These are phyloP conservation scores for Scalopus aquaticus DNA, from an alignment of 2,113 vertebrate species.

Conservation along the genomic window DNA sequence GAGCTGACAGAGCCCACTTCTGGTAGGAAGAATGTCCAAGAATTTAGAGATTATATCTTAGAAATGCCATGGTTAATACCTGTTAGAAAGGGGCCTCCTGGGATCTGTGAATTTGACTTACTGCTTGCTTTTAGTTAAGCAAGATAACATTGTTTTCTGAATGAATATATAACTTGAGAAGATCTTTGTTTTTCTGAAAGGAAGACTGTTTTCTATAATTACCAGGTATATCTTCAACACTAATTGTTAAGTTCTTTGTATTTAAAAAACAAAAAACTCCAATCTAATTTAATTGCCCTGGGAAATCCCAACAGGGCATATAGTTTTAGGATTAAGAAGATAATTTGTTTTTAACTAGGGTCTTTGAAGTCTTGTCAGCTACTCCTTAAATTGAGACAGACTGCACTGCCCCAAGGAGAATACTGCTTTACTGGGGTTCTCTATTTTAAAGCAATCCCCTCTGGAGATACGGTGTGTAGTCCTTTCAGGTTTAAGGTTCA, in stretches of 20 bases:
- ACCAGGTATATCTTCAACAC: background rate
- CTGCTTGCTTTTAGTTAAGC: background rate
- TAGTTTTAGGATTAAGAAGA: background rate
- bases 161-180: background rate
- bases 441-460: background rate
- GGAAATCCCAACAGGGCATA: background rate
- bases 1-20: background rate
- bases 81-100: background rate
- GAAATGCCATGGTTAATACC: background rate
- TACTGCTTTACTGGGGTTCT: background rate
- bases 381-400: conserved; percentile 3
- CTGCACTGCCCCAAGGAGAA: background rate
- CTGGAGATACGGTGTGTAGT: background rate
- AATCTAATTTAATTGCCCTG: background rate
- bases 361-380: conserved; percentile 31
- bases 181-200: background rate
- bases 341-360: background rate
- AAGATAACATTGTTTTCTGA: background rate
- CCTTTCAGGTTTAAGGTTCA: background rate
- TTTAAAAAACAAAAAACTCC: background rate
- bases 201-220: background rate
- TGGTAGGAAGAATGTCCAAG: background rate
- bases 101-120: background rate
- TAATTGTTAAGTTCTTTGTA: background rate
- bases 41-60: background rate